Conservation (phyloP, 2,888 invertebrate species). For the Aquatica leii region DNA sequence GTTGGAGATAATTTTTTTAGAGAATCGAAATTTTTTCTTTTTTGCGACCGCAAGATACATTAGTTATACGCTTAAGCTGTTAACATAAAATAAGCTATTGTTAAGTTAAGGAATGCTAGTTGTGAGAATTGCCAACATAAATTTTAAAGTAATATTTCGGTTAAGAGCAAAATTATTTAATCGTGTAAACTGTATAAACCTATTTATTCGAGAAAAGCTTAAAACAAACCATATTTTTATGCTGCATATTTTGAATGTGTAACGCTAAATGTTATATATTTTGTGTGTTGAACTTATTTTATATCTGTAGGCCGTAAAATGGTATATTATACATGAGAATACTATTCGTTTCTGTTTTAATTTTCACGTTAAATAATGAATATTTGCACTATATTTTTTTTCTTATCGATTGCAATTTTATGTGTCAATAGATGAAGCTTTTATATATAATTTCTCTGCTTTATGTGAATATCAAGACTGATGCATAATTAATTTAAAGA, state of each 20-base stretch:
- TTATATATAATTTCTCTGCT: constrained; percentile 20
- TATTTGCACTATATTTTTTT: constrained; percentile 5
- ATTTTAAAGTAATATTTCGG: constrained; percentile 14
- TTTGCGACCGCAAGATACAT: constrained; percentile 10
- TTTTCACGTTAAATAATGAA: constrained; percentile 5
- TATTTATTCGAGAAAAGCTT: constrained; percentile 33
- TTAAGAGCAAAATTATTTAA: constrained; percentile 27
- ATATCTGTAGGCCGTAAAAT: constrained; percentile 23
- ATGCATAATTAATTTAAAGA: constrained; percentile 50
- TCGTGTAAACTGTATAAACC: constrained; percentile 31
- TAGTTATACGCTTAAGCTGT: constrained; percentile 21
- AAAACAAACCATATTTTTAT: constrained; percentile 30
- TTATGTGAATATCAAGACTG: constrained; percentile 54
- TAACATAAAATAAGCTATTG: constrained; percentile 21
- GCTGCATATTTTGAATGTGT: constrained; percentile 31
- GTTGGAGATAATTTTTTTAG: constrained; percentile 8
- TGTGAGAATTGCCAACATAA: constrained; percentile 13
- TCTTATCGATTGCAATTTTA: constrained; percentile 3
- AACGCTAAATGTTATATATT: constrained; percentile 32
- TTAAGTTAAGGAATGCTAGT: constrained; percentile 26
- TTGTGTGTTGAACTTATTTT: constrained; percentile 28
- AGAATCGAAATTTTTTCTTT: constrained; percentile 12
- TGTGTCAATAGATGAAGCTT: constrained; percentile 18
- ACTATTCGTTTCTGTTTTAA: constrained; percentile 12
- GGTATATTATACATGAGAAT: constrained; percentile 17